phyloP scores from a whole-genome alignment of 2,888 invertebrate species.

The Galerucella nymphaeae region DNA sequence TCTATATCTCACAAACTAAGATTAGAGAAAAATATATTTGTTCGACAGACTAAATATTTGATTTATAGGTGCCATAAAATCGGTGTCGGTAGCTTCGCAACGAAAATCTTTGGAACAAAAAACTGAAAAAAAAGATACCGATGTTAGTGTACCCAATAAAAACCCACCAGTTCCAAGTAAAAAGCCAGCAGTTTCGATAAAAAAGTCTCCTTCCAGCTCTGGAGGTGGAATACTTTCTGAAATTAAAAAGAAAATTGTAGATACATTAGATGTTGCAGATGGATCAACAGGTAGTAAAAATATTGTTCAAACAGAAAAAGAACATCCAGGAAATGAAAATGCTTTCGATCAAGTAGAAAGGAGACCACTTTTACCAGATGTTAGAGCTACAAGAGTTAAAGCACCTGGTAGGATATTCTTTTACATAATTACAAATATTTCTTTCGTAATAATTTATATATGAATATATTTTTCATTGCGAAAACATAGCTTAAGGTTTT shows the following conservation, averaged over 20 bases:
- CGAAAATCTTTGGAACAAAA: slow-evolving; percentile 66
- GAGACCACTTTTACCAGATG: slow-evolving; percentile 72
- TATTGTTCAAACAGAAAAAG: slow-evolving; percentile 45
- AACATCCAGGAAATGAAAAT: slow-evolving; percentile 55
- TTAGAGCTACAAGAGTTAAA: slow-evolving; percentile 74
- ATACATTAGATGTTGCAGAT: slow-evolving; percentile 62
- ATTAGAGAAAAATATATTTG: background rate
- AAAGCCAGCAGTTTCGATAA: slow-evolving; percentile 74
- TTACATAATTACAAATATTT: no score
- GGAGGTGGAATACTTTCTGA: slow-evolving; percentile 50
- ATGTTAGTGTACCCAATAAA: slow-evolving; percentile 52
- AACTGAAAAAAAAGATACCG: slow-evolving; percentile 57
- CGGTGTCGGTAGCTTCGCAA: slow-evolving; percentile 64
- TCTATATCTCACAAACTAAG: no score
- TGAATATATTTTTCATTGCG: no score
- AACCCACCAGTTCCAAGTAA: slow-evolving; percentile 69
- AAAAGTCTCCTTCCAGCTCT: slow-evolving; percentile 74
- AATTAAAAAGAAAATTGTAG: slow-evolving; percentile 52
- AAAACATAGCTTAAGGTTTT: no score
- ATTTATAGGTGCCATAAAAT: slow-evolving; percentile 50
- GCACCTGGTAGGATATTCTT: slow-evolving; percentile 66
- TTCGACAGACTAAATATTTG: background rate
- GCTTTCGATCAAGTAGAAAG: slow-evolving; percentile 78
- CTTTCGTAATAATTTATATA: no score
- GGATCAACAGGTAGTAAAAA: slow-evolving; percentile 66